Evolutionary conservation across 92 coral and sea anemone species (phyloP), one percentile per base, ranked within the genome.

Genomic region (Zoanthus solanderi): DNA sequence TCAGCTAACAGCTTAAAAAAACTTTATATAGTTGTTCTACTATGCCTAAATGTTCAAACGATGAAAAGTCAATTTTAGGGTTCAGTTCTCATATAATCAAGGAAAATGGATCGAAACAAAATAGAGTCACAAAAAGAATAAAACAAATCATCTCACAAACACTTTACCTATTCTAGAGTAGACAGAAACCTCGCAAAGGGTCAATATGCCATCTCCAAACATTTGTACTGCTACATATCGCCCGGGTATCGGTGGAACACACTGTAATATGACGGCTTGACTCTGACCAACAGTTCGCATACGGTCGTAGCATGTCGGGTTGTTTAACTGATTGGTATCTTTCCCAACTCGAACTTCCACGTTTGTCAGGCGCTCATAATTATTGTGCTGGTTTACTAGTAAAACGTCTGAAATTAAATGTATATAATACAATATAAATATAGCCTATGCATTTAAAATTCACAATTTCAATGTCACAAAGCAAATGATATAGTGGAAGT

Each of bases 211-310:
- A 32, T 77, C 88, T 30, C 98, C 99, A 90, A 92, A 95, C 99
- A 97, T 97, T 84, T 97, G 98, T 42, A 97, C 94, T 34, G 98
- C 91, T 63, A 97, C 95, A 90, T 95, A 94, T 29, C 96, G 97
- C 12, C 99, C 99, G 2, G 99, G 99, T 90, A 97, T 84, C 8
- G 99, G 99, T 47, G 98, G 99, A 50, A 88, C 90, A 63, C 99
- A 97, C 87, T 97, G 99, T 15, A 97, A 92, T n/a, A 97, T 87
- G 50, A 97, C 76, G 47, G 93, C 98, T 58, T 95, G 94, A 65
- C 98, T 96, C 89, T 95, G 93, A 37, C 96, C 94, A 11, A 96
- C 99, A 34, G 92, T 88, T 17, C 97, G 87, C 16, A 97, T 90
- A 53, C 99, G 95, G 87, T 97, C 99, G 78, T 90, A 83, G 46